These are phyloP conservation scores for Willisornis vidua DNA, from an alignment of 2,113 vertebrate species.

Conservation along the genomic window DNA sequence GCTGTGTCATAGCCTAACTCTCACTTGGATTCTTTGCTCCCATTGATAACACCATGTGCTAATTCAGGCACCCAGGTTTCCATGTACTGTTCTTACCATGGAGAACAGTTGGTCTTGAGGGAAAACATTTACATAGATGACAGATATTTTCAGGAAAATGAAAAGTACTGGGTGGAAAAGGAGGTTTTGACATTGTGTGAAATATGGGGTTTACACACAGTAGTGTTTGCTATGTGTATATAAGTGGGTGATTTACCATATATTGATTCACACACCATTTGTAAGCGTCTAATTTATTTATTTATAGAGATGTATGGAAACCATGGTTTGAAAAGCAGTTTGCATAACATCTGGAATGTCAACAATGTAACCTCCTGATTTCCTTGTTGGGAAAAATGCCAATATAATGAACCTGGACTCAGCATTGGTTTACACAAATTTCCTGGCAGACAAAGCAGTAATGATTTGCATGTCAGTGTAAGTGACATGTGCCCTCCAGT, in stretches of 20 bases:
- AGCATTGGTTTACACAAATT: constrained; percentile 57
- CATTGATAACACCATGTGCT: constrained; percentile 47
- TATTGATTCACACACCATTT: constrained; percentile 44
- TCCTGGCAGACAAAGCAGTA: constrained; percentile 66
- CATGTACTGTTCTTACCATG: background rate
- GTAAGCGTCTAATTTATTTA: constrained; percentile 49
- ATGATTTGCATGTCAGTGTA: constrained; percentile 59
- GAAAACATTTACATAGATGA: constrained; percentile 65
- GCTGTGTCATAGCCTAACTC: background rate
- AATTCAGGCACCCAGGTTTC: constrained; percentile 34
- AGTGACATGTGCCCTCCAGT: constrained; percentile 53
- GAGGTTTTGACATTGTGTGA: constrained; percentile 39
- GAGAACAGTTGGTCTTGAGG: constrained; percentile 51
- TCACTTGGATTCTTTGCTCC: background rate
- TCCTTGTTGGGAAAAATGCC: constrained; percentile 59
- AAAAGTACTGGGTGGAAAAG: constrained; percentile 42
- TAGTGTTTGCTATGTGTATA: constrained; percentile 33
- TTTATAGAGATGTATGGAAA: constrained; percentile 49
- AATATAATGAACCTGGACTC: constrained; percentile 57
- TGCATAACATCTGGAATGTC: constrained; percentile 61
- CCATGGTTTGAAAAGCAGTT: constrained; percentile 44
- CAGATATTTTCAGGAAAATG: constrained; percentile 52
- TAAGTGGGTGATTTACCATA: constrained; percentile 47
- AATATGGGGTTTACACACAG: constrained; percentile 45
- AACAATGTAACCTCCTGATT: constrained; percentile 59